Conservation (phyloP, 1,140 invertebrate genomes). For the Limonius californicus region DNA sequence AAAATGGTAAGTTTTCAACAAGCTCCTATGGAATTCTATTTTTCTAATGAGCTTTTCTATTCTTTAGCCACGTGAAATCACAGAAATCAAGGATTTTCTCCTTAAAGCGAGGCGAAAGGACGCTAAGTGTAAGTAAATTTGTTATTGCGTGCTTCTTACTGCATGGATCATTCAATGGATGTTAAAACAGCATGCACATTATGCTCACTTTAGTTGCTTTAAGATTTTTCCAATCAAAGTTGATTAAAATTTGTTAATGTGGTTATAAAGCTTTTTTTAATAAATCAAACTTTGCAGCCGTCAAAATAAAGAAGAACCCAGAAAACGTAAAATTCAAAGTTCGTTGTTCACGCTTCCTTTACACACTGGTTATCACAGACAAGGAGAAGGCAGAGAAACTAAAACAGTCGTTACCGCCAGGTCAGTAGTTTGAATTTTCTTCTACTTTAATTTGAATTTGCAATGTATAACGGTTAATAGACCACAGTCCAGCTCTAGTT, state of each 20-base stretch:
- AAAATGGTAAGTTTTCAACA: too few species aligned
- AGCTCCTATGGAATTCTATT: too few species aligned
- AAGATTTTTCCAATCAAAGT: too few species aligned
- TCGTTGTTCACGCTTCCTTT: slow-evolving; percentile 92
- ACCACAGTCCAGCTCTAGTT: slow-evolving; percentile 17
- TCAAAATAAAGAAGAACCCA: slow-evolving; percentile 87
- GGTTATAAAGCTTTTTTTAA: too few species aligned
- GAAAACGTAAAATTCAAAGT: slow-evolving; percentile 98
- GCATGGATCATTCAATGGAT: too few species aligned
- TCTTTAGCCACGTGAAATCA: slow-evolving; percentile 98
- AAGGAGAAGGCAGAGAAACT: slow-evolving; percentile 99
- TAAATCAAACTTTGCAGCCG: slow-evolving; percentile 56
- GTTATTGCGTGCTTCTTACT: too few species aligned
- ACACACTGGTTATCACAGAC: slow-evolving; percentile 96
- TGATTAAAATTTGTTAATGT: too few species aligned
- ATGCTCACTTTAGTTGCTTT: too few species aligned
- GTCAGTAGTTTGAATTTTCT: slow-evolving; percentile 46
- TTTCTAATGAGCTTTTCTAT: too few species aligned
- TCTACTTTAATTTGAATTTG: slow-evolving; percentile 13
- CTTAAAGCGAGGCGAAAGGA: slow-evolving; percentile 97
- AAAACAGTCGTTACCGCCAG: slow-evolving; percentile 81
- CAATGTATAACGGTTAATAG: too few species aligned
- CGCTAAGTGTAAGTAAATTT: slow-evolving; percentile 80
- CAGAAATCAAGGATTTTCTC: slow-evolving; percentile 98
- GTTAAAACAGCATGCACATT: too few species aligned